phyloP scores from a whole-genome alignment of 2,797 vertebrate species.

The Manis crassicaudata region DNA sequence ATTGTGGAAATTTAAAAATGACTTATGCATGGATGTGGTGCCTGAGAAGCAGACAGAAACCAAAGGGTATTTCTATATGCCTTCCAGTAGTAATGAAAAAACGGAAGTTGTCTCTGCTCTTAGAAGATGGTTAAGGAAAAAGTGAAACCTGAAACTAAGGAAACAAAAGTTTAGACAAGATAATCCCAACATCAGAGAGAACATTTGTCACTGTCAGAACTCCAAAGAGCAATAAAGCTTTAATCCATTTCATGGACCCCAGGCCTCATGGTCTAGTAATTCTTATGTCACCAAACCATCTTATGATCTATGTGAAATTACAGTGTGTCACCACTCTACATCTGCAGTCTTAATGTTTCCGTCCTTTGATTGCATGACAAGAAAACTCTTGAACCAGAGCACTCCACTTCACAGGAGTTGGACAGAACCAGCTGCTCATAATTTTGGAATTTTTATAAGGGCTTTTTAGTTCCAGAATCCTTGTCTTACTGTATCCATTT shows the following conservation, averaged over 20 bases:
- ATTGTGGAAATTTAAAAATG: conserved; percentile 62
- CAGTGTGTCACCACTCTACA: conserved; percentile 76
- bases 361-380: conserved; percentile 78
- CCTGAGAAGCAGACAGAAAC: background rate
- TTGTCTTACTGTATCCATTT: conserved; percentile 35
- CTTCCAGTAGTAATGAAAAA: conserved; percentile 57
- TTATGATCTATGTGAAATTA: conserved; percentile 79
- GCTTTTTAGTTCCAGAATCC: conserved; percentile 18
- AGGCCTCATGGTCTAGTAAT: conserved; percentile 77
- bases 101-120: conserved; percentile 69
- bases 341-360: conserved; percentile 79
- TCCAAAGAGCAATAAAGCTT: conserved; percentile 80
- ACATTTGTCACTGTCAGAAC: conserved; percentile 80
- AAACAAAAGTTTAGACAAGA: conserved; percentile 81
- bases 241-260: conserved; percentile 73
- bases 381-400: conserved; percentile 71
- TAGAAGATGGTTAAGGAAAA: conserved; percentile 65
- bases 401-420: conserved; percentile 53
- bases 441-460: conserved; percentile 63
- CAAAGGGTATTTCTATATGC: conserved; percentile 22
- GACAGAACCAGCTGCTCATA: conserved; percentile 70
- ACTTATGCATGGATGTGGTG: background rate
- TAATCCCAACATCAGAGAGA: conserved; percentile 79
- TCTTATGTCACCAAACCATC: conserved; percentile 78
- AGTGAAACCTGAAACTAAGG: conserved; percentile 77